A percentile compares a stretch with the other conserved stretches of the same genome.
Evolutionary conservation across 1,140 invertebrate genomes (phyloP).

Genomic region (Centruroides sculpturatus): DNA sequence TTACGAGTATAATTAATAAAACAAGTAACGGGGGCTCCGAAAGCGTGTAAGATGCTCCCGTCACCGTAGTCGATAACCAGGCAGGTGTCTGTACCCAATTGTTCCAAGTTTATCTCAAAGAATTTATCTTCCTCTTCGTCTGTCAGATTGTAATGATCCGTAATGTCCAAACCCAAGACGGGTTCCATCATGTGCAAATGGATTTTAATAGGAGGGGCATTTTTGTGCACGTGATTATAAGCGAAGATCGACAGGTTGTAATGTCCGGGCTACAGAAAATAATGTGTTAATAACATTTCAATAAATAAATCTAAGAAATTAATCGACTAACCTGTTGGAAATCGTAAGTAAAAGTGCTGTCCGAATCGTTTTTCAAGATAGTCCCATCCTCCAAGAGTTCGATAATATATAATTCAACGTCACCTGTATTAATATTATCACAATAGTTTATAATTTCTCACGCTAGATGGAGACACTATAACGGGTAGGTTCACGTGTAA

Average conservation of each 20-base stretch:
- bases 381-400: constrained; percentile 15
- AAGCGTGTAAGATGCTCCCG: constrained; percentile 10
- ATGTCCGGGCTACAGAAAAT: constrained; percentile 14
- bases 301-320: neutral
- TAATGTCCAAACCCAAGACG: constrained; percentile 16
- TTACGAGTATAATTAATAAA: constrained; percentile 9
- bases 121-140: constrained; percentile 16
- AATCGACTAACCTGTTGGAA: constrained; percentile 14
- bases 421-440: constrained; percentile 7
- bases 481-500: no score
- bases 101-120: constrained; percentile 16
- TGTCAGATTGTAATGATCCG: constrained; percentile 17
- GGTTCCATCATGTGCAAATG: constrained; percentile 20
- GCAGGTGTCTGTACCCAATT: constrained; percentile 27
- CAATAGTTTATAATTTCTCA: neutral
- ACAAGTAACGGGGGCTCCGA: constrained; percentile 13
- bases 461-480: neutral
- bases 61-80: constrained; percentile 29
- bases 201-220: constrained; percentile 15
- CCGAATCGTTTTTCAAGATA: constrained; percentile 14
- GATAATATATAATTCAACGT: constrained; percentile 19
- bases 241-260: constrained; percentile 22
- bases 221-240: constrained; percentile 21
- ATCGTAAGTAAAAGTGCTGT: constrained; percentile 9
- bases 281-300: neutral